These are phyloP conservation scores for Chrysolina americana DNA, from an alignment of 2,888 invertebrate genomes.

Conservation along the genomic window DNA sequence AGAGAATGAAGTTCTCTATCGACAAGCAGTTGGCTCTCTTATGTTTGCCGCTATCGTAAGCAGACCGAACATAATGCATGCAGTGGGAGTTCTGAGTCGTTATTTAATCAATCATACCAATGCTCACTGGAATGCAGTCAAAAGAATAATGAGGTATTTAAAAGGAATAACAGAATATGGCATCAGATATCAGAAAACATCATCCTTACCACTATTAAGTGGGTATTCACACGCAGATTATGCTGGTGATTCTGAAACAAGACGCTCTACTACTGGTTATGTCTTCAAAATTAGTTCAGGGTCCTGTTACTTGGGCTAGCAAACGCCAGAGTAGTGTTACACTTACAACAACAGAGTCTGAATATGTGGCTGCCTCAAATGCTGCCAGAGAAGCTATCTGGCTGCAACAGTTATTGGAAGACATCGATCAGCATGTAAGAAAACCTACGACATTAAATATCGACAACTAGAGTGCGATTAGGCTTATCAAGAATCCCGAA, in stretches of 20 bases:
- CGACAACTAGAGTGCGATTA: conserved; percentile 33
- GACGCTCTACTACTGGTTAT: conserved; percentile 54
- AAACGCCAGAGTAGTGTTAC: conserved; percentile 48
- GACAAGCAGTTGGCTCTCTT: conserved; percentile 33
- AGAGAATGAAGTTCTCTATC: conserved; percentile 31
- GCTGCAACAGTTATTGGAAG: conserved; percentile 32
- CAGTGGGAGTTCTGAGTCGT: too few species aligned
- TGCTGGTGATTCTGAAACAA: conserved; percentile 33
- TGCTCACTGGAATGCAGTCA: too few species aligned
- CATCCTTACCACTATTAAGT: neutral
- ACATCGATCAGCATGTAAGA: conserved; percentile 28
- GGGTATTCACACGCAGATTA: conserved; percentile 27
- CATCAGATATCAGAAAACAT: conserved; percentile 5
- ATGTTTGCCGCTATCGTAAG: conserved; percentile 24
- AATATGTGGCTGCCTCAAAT: conserved; percentile 52
- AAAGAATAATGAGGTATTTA: conserved; percentile 18
- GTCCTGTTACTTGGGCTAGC: conserved; percentile 50
- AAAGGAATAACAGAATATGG: conserved; percentile 25
- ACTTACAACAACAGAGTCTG: conserved; percentile 42
- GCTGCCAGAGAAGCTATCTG: conserved; percentile 52
- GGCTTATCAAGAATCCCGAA: conserved; percentile 26
- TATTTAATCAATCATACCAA: too few species aligned
- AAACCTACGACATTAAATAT: conserved; percentile 18
- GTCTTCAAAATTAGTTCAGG: conserved; percentile 45
- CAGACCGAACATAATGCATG: too few species aligned